These are phyloP conservation scores for Trachelus troglodyta DNA, from an alignment of 2,888 invertebrate genomes.

Conservation along the genomic window DNA sequence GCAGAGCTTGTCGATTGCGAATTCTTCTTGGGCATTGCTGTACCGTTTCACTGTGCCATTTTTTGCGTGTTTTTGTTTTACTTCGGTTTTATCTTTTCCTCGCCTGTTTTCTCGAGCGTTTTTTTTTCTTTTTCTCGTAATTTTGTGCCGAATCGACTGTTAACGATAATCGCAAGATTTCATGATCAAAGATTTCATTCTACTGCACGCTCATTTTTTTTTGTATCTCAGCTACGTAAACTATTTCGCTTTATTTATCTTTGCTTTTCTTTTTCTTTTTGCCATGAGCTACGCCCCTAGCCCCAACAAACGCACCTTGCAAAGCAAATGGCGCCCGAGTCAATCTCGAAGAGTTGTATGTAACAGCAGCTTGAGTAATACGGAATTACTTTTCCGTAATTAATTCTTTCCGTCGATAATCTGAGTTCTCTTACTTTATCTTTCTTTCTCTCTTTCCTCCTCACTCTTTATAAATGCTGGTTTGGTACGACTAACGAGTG, in stretches of 20 bases:
- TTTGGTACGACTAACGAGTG: slow-evolving; percentile 60
- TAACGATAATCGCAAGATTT: not conserved
- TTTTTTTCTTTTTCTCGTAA: not conserved
- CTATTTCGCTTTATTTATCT: not conserved
- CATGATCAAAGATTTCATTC: not conserved
- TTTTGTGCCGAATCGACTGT: not conserved
- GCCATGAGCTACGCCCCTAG: not conserved
- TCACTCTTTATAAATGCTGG: slow-evolving; percentile 55
- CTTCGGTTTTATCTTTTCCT: not conserved
- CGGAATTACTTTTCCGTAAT: not conserved
- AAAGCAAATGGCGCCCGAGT: not conserved
- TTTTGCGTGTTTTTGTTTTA: not conserved
- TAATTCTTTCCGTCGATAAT: slow-evolving; percentile 2
- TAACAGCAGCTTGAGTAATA: not conserved
- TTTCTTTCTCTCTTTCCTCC: not conserved
- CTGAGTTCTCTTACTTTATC: slow-evolving; percentile 10
- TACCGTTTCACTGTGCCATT: slow-evolving; percentile 19
- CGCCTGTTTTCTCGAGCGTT: not conserved
- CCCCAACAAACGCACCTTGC: not conserved
- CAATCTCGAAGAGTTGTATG: not conserved
- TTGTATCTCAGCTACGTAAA: not conserved
- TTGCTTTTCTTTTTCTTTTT: not conserved
- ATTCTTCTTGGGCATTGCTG: slow-evolving; percentile 21
- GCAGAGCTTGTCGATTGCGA: slow-evolving; percentile 16
- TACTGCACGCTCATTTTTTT: not conserved